Percentiles rank a stretch among this genome's conserved stretches.
Evolutionary conservation across 2,888 invertebrate genomes (phyloP).

Genomic region (Hydrotaea cyrtoneurina): DNA sequence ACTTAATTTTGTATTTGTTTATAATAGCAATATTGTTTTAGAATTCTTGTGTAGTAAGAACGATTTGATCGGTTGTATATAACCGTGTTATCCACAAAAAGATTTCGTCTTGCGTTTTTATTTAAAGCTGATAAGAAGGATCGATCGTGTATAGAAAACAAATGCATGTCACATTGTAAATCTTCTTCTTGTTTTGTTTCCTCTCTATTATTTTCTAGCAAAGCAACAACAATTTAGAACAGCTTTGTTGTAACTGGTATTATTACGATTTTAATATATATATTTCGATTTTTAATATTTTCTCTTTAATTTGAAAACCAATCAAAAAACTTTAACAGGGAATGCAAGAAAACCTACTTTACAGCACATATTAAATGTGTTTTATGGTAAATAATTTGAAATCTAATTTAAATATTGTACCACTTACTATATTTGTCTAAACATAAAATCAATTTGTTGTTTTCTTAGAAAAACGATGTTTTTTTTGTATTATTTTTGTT

Average conservation of each 20-base stretch:
- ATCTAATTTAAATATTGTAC: conserved; percentile 15
- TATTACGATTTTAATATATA: conserved; percentile 32
- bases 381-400: conserved; percentile 76
- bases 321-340: conserved; percentile 70
- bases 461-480: not conserved
- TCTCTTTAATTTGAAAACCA: conserved; percentile 60
- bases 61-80: not conserved
- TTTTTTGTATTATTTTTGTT: conserved; percentile 20
- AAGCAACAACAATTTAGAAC: conserved; percentile 17
- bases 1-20: not conserved
- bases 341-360: conserved; percentile 79
- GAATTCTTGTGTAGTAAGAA: not conserved
- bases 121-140: not conserved
- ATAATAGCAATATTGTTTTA: not conserved
- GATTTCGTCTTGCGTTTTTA: not conserved
- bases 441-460: conserved; percentile 16
- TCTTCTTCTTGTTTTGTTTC: not conserved
- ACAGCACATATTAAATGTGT: conserved; percentile 79
- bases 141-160: not conserved
- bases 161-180: not conserved
- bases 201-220: conserved; percentile 6
- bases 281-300: conserved; percentile 57
- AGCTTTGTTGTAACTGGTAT: conserved; percentile 45
- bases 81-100: not conserved
- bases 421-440: conserved; percentile 36